Evolutionary conservation across 2,113 vertebrate genomes (phyloP), one percentile per base, ranked within the genome.

Genomic region (Sturnus vulgaris): DNA sequence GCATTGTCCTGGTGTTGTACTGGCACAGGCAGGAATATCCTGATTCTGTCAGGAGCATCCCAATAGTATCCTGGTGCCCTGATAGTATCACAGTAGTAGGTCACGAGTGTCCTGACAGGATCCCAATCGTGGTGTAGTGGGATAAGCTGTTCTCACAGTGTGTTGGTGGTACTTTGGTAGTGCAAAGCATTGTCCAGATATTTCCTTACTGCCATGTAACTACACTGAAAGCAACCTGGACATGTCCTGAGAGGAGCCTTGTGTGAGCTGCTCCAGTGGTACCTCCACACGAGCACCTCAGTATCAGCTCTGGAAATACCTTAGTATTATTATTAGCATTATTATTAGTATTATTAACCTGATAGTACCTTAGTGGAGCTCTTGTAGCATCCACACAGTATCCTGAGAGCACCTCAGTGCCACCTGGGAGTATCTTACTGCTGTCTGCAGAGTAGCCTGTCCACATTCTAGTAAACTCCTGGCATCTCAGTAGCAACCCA

Each of bases 211-310:
- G 10, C 33, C 22, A 37, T 0, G 0, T 15, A 20, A 46, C 46
- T 18, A 28, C 0, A 2, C 68, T 59, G 50, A 52, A 61, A 75
- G 12, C 20, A 77, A 20, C 30, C 23, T 11, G 37, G 35, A 20
- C 0, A 14, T 10, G 53, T 44, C 60, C 8, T 28, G 25, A 12
- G 59, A 71, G 56, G n/a, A 82, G 6, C 40, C 1, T 1, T 19
- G 27, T 28, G 39, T 9, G 35, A 75, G 31, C 68, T 39, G 16
- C 46, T 42, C 28, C 60, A 59, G 47, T 0, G 9, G 15, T 3
- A 30, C 7, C 35, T n/a, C 22, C 42, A 3, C 2, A 11, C 0
- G 0, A 61, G 18, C 12, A 71, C 4, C 64, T 42, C 59, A 30
- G 7, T 6, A 47, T 3, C 53, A 77, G 15, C 46, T 21, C 50